Evolutionary conservation across 2,797 vertebrate genomes (phyloP).

Genomic region (Acestrorhynchus altus): DNA sequence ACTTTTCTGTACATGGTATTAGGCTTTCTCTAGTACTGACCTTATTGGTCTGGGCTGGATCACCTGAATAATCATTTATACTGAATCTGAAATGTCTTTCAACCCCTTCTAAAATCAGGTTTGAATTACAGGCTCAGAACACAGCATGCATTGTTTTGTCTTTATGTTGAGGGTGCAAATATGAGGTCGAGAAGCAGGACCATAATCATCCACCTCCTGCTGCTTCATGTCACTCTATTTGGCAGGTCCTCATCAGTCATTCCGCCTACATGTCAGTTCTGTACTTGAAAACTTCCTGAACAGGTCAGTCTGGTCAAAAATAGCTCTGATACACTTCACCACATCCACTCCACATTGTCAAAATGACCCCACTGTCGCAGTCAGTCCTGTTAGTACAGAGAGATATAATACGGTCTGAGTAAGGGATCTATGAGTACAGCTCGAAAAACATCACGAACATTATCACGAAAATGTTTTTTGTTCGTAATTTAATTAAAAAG

Average conservation of each 20-base stretch:
- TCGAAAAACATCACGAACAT: too few relatives aligned
- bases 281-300: slow-evolving; percentile 27
- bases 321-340: slow-evolving; percentile 15
- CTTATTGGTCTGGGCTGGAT: too few relatives aligned
- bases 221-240: slow-evolving; percentile 51
- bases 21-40: too few relatives aligned
- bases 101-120: background rate
- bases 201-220: slow-evolving; percentile 55
- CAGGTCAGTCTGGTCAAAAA: slow-evolving; percentile 37
- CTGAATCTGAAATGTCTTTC: too few relatives aligned
- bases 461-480: too few relatives aligned
- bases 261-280: slow-evolving; percentile 53
- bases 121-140: background rate
- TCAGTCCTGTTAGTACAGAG: background rate
- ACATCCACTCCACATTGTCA: background rate
- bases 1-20: too few relatives aligned
- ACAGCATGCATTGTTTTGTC: background rate
- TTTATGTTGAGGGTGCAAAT: background rate
- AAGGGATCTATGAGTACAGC: too few relatives aligned
- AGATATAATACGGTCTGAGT: background rate
- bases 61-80: too few relatives aligned
- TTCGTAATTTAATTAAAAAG: too few relatives aligned
- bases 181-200: slow-evolving; percentile 33
- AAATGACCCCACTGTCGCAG: background rate
- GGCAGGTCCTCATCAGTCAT: slow-evolving; percentile 53